Percentiles rank a stretch among this genome's conserved stretches.
Conservation (phyloP, 2,797 vertebrate species). For the Nyctibius grandis region DNA sequence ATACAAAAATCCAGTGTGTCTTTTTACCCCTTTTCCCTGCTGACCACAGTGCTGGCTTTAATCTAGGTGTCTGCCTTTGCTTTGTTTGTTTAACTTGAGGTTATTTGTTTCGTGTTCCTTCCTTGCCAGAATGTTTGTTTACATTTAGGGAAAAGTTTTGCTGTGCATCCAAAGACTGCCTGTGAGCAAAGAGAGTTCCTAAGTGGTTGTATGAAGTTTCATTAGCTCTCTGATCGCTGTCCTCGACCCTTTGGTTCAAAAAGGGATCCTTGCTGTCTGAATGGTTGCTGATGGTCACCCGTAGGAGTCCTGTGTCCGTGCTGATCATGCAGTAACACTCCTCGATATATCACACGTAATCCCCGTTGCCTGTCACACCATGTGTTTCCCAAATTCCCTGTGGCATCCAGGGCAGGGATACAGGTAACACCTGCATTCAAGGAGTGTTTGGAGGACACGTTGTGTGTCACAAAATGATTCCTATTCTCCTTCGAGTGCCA, state of each 20-base stretch:
- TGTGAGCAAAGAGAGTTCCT: neutral
- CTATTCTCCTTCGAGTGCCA: neutral
- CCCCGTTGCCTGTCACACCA: neutral
- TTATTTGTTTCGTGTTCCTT: conserved; percentile 8
- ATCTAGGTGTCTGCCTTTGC: neutral
- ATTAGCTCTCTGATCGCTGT: neutral
- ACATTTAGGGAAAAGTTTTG: neutral
- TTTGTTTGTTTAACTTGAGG: conserved; percentile 1
- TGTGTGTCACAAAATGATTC: neutral
- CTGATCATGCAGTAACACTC: neutral
- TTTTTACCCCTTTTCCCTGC: neutral
- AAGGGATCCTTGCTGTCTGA: neutral
- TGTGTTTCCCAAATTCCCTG: neutral
- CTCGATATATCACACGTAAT: neutral
- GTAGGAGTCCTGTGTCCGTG: fast-evolving
- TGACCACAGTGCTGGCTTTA: neutral
- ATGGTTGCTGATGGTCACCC: neutral
- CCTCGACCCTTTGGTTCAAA: neutral
- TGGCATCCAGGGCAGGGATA: neutral
- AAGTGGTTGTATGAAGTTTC: neutral
- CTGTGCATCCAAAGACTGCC: neutral
- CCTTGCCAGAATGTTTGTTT: neutral
- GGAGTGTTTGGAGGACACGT: neutral
- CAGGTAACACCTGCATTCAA: neutral
- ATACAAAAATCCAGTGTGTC: neutral